These are phyloP conservation scores for Artibeus jamaicensis DNA, from an alignment of 2,797 vertebrate genomes.

Conservation along the genomic window DNA sequence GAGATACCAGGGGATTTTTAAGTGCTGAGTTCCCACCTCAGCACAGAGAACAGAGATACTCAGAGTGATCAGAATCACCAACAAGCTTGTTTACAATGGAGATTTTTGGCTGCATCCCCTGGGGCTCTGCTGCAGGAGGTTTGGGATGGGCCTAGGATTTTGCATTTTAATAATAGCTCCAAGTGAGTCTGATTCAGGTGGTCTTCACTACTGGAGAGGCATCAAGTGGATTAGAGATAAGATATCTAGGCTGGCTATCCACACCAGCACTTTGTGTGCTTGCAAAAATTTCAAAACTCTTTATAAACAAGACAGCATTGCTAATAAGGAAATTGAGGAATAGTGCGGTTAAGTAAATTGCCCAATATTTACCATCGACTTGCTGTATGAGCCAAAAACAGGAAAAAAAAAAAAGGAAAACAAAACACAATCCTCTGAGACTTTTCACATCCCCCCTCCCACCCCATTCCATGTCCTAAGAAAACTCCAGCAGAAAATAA, in stretches of 20 bases:
- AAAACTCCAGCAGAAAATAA: slow-evolving; percentile 66
- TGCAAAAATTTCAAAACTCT: slow-evolving; percentile 66
- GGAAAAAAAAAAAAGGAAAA: slow-evolving; percentile 21
- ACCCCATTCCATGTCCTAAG: slow-evolving; percentile 49
- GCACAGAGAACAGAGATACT: slow-evolving; percentile 8
- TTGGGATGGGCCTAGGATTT: not conserved
- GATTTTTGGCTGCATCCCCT: not conserved
- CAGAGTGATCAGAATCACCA: not conserved
- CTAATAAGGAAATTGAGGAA: slow-evolving; percentile 77
- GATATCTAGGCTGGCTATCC: not conserved
- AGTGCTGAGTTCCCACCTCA: not conserved
- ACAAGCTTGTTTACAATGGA: not conserved
- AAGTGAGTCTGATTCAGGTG: not conserved
- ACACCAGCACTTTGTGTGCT: not conserved
- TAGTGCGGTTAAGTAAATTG: slow-evolving; percentile 66
- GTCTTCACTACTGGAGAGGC: not conserved
- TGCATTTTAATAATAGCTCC: not conserved
- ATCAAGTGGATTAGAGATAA: slow-evolving; percentile 22
- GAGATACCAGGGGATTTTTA: slow-evolving; percentile 64
- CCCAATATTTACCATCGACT: slow-evolving; percentile 73
- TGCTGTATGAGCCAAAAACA: slow-evolving; percentile 62
- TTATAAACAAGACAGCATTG: slow-evolving; percentile 66
- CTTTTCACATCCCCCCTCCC: slow-evolving; percentile 42
- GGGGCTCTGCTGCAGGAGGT: not conserved
- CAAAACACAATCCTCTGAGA: slow-evolving; percentile 61